These are phyloP conservation scores for Ornithoptera alexandrae DNA, from an alignment of 2,888 invertebrate genomes.

Conservation along the genomic window DNA sequence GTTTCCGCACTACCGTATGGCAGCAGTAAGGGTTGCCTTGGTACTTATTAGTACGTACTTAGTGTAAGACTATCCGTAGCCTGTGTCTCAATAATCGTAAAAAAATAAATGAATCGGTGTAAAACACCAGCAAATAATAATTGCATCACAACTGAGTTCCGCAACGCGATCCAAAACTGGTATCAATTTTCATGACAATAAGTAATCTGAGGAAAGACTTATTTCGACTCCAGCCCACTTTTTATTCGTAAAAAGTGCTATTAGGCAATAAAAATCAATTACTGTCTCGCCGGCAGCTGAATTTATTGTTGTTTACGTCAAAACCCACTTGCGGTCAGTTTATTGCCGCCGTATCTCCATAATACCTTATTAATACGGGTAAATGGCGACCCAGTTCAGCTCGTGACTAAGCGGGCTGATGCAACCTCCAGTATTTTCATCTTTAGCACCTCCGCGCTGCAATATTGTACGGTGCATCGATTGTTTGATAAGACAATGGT, in stretches of 20 bases:
- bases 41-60: too few species aligned
- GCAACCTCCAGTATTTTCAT: slow-evolving; percentile 43
- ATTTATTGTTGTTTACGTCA: slow-evolving; percentile 39
- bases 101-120: neutral
- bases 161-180: slow-evolving; percentile 1
- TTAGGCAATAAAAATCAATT: slow-evolving; percentile 37
- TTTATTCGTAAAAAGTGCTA: slow-evolving; percentile 35
- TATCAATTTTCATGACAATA: slow-evolving; percentile 35
- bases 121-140: slow-evolving; percentile 1
- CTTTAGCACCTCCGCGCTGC: slow-evolving; percentile 25
- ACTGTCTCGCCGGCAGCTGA: slow-evolving; percentile 34
- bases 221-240: slow-evolving; percentile 37
- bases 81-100: neutral
- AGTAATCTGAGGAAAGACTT: slow-evolving; percentile 35
- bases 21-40: too few species aligned
- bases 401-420: slow-evolving; percentile 64
- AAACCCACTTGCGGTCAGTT: slow-evolving; percentile 44
- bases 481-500: slow-evolving; percentile 56
- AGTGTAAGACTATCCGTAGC: neutral
- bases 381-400: slow-evolving; percentile 58
- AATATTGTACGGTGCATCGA: slow-evolving; percentile 25
- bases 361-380: slow-evolving; percentile 61
- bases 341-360: slow-evolving; percentile 44
- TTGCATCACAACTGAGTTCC: slow-evolving; percentile 22
- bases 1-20: too few species aligned